Conservation (phyloP, 2,797 vertebrate species). For the Brachymystax lenok region DNA sequence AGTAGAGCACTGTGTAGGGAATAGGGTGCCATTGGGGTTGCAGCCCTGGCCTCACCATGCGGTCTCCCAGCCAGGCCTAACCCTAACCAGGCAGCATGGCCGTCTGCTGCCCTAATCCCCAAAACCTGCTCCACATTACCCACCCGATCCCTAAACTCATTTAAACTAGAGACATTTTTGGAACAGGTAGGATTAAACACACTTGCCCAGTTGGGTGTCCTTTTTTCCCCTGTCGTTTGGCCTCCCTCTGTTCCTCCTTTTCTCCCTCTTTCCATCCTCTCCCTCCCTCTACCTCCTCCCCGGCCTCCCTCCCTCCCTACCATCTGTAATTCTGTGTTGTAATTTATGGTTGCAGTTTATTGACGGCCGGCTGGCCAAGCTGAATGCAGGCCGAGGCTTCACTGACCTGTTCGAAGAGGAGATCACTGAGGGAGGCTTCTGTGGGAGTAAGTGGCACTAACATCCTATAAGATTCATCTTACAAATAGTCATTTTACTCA, state of each 20-base stretch:
- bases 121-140: conserved; percentile 79
- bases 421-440: conserved; percentile 93
- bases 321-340: conserved; percentile 71
- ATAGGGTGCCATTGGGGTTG: background rate
- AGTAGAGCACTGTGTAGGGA: background rate
- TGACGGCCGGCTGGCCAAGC: conserved; percentile 93
- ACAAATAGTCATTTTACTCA: background rate
- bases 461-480: background rate
- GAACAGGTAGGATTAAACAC: conserved; percentile 73
- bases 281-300: background rate
- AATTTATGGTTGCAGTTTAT: conserved; percentile 91
- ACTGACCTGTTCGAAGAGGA: conserved; percentile 96
- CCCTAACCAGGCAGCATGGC: conserved; percentile 42
- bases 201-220: conserved; percentile 37
- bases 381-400: conserved; percentile 94
- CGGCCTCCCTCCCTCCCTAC: conserved; percentile 6
- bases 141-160: conserved; percentile 67
- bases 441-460: conserved; percentile 83
- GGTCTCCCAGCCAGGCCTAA: conserved; percentile 1
- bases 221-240: conserved; percentile 26
- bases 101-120: conserved; percentile 72
- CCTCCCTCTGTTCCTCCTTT: conserved; percentile 1
- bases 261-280: background rate
- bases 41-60: background rate
- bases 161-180: conserved; percentile 71